Base-by-base conservation (phyloP, 2,113 vertebrate species). In the Caretta caretta region DNA sequence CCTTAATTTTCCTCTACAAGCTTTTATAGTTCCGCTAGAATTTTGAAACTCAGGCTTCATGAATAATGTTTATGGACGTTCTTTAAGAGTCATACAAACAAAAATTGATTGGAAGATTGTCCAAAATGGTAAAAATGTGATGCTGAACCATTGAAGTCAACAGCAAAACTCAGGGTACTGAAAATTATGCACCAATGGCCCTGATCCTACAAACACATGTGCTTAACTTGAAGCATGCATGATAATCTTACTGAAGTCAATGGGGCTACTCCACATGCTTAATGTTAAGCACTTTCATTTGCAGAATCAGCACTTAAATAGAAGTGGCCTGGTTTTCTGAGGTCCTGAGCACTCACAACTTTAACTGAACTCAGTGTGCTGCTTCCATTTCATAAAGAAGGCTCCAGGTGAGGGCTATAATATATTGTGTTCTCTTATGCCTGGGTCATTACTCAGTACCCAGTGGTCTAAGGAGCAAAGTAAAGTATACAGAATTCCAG, bases 401-500 rank as follows among this genome's bases (percentile, higher is more conserved):
- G 13, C 75, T 46, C 42, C 38, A 14, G 75, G 5, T 46, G 46
- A 27, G 24, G 75, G 42, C 42, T 78, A 25, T 78, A 13, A 5
- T 29, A 14, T 48, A 78, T 24, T 42, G 29, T 93, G 13, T 54
- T 29, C 29, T n/a, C 8, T 46, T 10, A 85, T 2, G 0, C 29
- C 46, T 88, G 76, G 4, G 86, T 85, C 10, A 46, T 89, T 93
- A 87, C 42, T 94, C 46, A 92, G 29, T 19, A 57, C 14, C 29
- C 29, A 82, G 59, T 84, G 6, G 29, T 78, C 42, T 78, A 16
- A 48, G 42, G 75, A 48, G 14, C 56, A 82, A 92, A 91, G 92
- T 89, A 48, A 75, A 90, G 49, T 50, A 92, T 16, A 49, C 56
- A 80, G 19, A 57, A 75, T 93, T 97, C 94, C 83, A 86, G 38